These are phyloP conservation scores for Petrosia ficiformis DNA, from an alignment of 37 sponge, comb jelly and placozoan species.

Conservation along the genomic window DNA sequence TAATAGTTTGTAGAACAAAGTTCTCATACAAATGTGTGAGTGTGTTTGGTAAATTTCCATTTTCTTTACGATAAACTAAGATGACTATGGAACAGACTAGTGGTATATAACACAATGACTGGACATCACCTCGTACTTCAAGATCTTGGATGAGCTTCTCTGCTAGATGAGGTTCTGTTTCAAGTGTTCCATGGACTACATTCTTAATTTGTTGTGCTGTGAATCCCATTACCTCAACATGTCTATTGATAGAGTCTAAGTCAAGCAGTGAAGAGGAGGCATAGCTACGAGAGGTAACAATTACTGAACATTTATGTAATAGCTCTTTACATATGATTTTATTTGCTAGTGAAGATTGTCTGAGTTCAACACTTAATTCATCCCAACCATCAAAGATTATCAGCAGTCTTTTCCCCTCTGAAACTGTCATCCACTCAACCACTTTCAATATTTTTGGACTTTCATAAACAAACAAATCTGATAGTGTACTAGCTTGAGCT, in stretches of 20 bases:
- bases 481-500: not conserved
- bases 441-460: not conserved
- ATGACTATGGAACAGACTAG: slow-evolving; percentile 13
- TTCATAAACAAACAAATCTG: slow-evolving; percentile 4
- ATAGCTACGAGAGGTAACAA: slow-evolving; percentile 23
- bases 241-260: not conserved
- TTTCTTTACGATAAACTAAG: not conserved
- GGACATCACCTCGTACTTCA: not conserved
- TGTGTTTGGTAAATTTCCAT: slow-evolving; percentile 1
- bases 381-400: slow-evolving; percentile 30
- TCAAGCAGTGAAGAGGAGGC: not conserved
- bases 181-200: not conserved
- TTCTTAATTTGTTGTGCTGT: slow-evolving; percentile 3
- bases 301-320: slow-evolving; percentile 2
- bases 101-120: slow-evolving; percentile 2
- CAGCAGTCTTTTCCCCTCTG: no score
- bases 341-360: not conserved
- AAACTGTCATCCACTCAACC: no score
- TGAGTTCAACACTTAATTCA: slow-evolving; percentile 1
- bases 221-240: slow-evolving; percentile 20
- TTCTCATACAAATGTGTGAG: slow-evolving; percentile 4
- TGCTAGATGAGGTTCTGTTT: not conserved
- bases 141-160: not conserved
- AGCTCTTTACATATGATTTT: not conserved
- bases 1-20: slow-evolving; percentile 9